Conservation (phyloP, 2,888 invertebrate species). For the Trichacis sp. region DNA sequence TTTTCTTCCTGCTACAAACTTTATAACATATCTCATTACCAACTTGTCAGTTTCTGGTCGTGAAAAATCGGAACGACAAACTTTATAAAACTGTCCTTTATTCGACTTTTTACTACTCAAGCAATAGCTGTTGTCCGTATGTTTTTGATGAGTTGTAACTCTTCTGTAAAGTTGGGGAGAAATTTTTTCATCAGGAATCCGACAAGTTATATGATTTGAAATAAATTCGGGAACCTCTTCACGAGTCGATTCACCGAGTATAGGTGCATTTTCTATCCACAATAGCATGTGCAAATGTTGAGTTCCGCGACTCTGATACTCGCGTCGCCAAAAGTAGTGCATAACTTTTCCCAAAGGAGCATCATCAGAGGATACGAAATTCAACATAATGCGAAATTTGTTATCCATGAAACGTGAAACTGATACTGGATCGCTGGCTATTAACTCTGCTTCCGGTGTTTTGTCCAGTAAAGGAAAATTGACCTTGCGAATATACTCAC, state of each 20-base stretch:
- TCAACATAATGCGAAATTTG: conserved; percentile 53
- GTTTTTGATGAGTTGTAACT: conserved; percentile 41
- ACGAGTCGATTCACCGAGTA: conserved; percentile 30
- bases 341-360: conserved; percentile 44
- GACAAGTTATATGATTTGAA: conserved; percentile 45
- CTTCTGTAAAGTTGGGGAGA: conserved; percentile 39
- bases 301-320: conserved; percentile 48
- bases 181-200: conserved; percentile 34
- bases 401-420: conserved; percentile 55
- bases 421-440: no score
- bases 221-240: conserved; percentile 51
- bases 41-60: conserved; percentile 32
- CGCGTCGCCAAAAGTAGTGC: no score
- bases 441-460: conserved; percentile 22
- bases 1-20: conserved; percentile 42
- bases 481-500: conserved; percentile 47
- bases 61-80: no score
- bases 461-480: conserved; percentile 46
- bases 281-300: conserved; percentile 47
- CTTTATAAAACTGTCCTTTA: not conserved
- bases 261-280: no score
- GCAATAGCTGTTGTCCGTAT: conserved; percentile 43
- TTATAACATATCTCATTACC: conserved; percentile 27
- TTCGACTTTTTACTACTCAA: conserved; percentile 29
- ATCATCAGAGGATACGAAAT: conserved; percentile 42